phyloP scores from a whole-genome alignment of 2,113 vertebrate genomes.

The Oncorhynchus keta region DNA sequence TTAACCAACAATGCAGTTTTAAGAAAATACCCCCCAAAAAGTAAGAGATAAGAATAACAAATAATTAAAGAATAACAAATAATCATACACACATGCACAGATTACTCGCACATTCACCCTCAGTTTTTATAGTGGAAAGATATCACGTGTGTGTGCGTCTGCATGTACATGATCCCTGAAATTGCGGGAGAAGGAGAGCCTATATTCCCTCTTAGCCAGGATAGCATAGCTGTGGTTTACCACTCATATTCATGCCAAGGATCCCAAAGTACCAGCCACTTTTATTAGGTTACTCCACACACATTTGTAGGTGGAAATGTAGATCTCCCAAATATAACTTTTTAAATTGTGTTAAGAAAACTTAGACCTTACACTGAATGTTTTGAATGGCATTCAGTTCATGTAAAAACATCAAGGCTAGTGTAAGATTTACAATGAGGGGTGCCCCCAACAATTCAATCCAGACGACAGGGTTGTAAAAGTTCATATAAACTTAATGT shows the following conservation, averaged over 20 bases:
- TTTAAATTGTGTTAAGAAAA: slow-evolving; percentile 22
- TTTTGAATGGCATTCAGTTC: slow-evolving; percentile 43
- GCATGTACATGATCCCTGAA: slow-evolving; percentile 59
- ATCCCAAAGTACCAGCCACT: slow-evolving; percentile 69
- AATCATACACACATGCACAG: no score
- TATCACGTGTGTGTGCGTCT: slow-evolving; percentile 32
- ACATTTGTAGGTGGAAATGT: slow-evolving; percentile 60
- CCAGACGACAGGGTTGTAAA: slow-evolving; percentile 10
- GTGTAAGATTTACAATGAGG: slow-evolving; percentile 9
- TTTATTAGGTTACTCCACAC: slow-evolving; percentile 60
- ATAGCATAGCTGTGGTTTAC: slow-evolving; percentile 75
- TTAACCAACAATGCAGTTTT: no score
- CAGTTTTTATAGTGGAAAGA: slow-evolving; percentile 20
- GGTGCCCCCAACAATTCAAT: slow-evolving; percentile 11
- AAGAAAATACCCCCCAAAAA: no score
- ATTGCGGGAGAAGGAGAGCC: slow-evolving; percentile 72
- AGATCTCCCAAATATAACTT: slow-evolving; percentile 53
- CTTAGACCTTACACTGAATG: slow-evolving; percentile 23
- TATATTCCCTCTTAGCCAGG: slow-evolving; percentile 66
- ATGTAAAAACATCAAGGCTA: slow-evolving; percentile 31
- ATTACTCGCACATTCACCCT: background rate
- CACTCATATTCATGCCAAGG: slow-evolving; percentile 64
- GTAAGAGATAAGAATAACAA: no score
- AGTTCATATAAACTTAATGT: slow-evolving; percentile 14
- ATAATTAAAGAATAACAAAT: no score